A percentile compares a stretch with the other conserved stretches of the same genome.
These are phyloP conservation scores for Epicampocera succincta DNA, from an alignment of 2,888 invertebrate genomes.

Conservation along the genomic window DNA sequence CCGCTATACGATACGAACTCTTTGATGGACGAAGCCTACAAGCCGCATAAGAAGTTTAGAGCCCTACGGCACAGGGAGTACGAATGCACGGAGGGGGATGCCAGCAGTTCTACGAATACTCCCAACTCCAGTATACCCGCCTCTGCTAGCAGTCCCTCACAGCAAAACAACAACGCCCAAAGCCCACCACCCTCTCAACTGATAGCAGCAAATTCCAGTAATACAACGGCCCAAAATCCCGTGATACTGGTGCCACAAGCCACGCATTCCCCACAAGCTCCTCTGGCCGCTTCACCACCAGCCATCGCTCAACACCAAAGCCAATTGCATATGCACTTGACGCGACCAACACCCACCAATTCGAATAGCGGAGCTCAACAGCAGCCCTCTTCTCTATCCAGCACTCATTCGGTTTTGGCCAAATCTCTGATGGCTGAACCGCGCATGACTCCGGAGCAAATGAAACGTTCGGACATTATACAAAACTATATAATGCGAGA, in stretches of 20 bases:
- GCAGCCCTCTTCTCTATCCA: constrained; percentile 86
- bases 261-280: constrained; percentile 71
- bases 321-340: constrained; percentile 83
- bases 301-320: constrained; percentile 76
- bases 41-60: constrained; percentile 97
- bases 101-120: constrained; percentile 83
- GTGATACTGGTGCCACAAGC: constrained; percentile 69
- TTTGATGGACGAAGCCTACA: constrained; percentile 96
- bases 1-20: constrained; percentile 94
- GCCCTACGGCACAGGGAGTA: constrained; percentile 91
- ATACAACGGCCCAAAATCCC: constrained; percentile 58
- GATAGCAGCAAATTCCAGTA: neutral
- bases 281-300: constrained; percentile 70
- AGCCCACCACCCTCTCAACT: constrained; percentile 70
- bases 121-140: constrained; percentile 53
- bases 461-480: constrained; percentile 95
- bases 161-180: constrained; percentile 41
- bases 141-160: constrained; percentile 57
- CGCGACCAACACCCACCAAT: constrained; percentile 82
- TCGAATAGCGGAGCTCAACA: constrained; percentile 65
- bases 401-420: constrained; percentile 94
- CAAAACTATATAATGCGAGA: constrained; percentile 95
- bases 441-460: constrained; percentile 95
- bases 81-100: constrained; percentile 87
- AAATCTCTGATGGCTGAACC: constrained; percentile 96